Evolutionary conservation across 2,888 invertebrate genomes (phyloP), one percentile per base, ranked within the genome.

Genomic region (Cistogaster globosa): DNA sequence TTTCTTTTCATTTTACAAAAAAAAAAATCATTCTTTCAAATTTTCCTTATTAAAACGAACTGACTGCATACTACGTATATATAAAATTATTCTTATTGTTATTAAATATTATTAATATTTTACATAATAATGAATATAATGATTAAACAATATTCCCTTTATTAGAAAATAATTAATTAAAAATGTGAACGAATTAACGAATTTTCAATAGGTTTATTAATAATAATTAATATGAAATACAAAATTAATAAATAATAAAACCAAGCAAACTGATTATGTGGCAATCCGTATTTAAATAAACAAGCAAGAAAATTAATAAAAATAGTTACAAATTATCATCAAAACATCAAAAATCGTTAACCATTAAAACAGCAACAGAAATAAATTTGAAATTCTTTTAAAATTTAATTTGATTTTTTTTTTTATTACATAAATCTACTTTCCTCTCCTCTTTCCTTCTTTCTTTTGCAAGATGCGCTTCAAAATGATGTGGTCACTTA

Each of bases 151-250:
- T 48, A 42, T 65, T 58, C 45, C 20, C n/a, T 53, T 51, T 67
- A 32, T 55, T 48, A 62, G 51, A 55, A 42, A 53, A 69, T 36
- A 76, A 76, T 76, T 65, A 45, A 63, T 58, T 72, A 48, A 62
- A 84, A 67, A 69, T 65, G 55, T 77, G 76, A 85, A 86, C 77
- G 78, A 87, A 87, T 86, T 76, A 82, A 87, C 86, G 86, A 86
- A 87, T 83, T 84, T 85, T 85, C 85, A 85, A 82, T 85, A 85
- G 85, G 78, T 71, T 84, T 80, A 76, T 80, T 18, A 18, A 0
- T 32, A 57, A 74, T 77, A 67, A 55, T 2, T 26, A 63, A 68
- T 32, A 32, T 67, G 62, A 57, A 14, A 68, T 65, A 87, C 77
- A 75, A 84, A 81, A 45, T 58, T 42, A 69, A 18, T 6, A 60